Evolutionary conservation across 2,797 vertebrate genomes (phyloP).

Genomic region (Anguilla obscura): DNA sequence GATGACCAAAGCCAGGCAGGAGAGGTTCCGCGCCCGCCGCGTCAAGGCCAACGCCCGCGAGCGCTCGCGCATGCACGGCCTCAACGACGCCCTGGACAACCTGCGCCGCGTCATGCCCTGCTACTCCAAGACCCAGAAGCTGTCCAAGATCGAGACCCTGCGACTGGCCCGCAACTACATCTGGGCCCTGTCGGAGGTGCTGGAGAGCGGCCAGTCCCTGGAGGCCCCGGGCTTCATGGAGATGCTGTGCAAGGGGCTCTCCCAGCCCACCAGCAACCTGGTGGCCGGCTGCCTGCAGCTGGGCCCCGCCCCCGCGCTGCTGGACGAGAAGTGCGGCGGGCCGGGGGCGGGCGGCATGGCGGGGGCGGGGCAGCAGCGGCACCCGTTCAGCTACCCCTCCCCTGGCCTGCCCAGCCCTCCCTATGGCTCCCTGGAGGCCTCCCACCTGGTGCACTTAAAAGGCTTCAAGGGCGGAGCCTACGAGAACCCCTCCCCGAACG

Average conservation of each 20-base stretch:
- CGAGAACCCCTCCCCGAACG: slow-evolving; percentile 80
- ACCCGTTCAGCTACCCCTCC: slow-evolving; percentile 85
- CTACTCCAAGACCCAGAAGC: slow-evolving; percentile 95
- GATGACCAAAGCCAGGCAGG: slow-evolving; percentile 93
- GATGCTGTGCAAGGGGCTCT: slow-evolving; percentile 95
- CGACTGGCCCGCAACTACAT: slow-evolving; percentile 94
- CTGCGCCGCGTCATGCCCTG: slow-evolving; percentile 95
- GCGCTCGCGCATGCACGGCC: slow-evolving; percentile 90
- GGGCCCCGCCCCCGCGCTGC: slow-evolving; percentile 73
- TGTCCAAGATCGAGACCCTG: slow-evolving; percentile 96
- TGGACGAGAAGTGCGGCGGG: slow-evolving; percentile 83
- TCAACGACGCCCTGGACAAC: slow-evolving; percentile 92
- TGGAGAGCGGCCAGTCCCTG: slow-evolving; percentile 85
- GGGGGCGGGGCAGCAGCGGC: slow-evolving; percentile 60
- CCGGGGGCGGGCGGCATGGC: slow-evolving; percentile 53
- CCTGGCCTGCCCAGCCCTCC: slow-evolving; percentile 93
- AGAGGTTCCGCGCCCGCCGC: slow-evolving; percentile 85
- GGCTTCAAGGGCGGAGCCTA: slow-evolving; percentile 84
- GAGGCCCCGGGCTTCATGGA: slow-evolving; percentile 91
- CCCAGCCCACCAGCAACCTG: slow-evolving; percentile 95
- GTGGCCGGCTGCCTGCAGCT: slow-evolving; percentile 94
- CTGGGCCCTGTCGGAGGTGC: slow-evolving; percentile 94
- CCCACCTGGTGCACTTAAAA: slow-evolving; percentile 88
- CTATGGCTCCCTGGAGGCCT: slow-evolving; percentile 87
- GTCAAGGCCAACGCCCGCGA: slow-evolving; percentile 95